These are phyloP conservation scores for Porites lobata DNA, from an alignment of 92 coral and sea anemone genomes.

Conservation along the genomic window DNA sequence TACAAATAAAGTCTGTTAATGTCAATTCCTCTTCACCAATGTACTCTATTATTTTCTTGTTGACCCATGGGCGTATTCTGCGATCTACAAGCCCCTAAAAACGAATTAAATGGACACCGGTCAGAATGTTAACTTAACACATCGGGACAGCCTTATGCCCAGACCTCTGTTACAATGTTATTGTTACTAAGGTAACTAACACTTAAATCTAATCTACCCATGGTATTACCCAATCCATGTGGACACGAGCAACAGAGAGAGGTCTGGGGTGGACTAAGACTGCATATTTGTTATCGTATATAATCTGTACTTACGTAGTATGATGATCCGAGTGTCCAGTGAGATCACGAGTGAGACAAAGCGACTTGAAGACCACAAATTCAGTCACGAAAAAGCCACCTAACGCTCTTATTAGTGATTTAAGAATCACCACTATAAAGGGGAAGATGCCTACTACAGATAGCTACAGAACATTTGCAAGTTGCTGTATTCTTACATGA, in stretches of 20 bases:
- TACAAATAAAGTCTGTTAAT: conserved; percentile 95
- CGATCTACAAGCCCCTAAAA: conserved; percentile 96
- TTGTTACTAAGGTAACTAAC: neutral
- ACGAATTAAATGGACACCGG: conserved; percentile 32
- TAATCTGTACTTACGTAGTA: conserved; percentile 40
- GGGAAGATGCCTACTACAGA: neutral
- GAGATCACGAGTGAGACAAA: conserved; percentile 27
- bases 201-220: neutral
- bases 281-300: neutral
- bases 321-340: conserved; percentile 48
- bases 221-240: neutral
- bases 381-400: conserved; percentile 55
- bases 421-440: neutral
- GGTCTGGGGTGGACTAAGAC: conserved; percentile 16
- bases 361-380: conserved; percentile 31
- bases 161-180: neutral
- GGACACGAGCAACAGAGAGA: conserved; percentile 9
- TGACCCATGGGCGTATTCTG: conserved; percentile 99
- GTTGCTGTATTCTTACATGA: conserved; percentile 16
- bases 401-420: conserved; percentile 6
- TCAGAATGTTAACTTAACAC: conserved; percentile 8
- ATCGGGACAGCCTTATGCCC: neutral
- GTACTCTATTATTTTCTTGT: conserved; percentile 97
- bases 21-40: conserved; percentile 99
- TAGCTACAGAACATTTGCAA: neutral